Evolutionary conservation across 1,140 invertebrate genomes (phyloP), one percentile per base, ranked within the genome.

Genomic region (Stegodyphus mimosarum): DNA sequence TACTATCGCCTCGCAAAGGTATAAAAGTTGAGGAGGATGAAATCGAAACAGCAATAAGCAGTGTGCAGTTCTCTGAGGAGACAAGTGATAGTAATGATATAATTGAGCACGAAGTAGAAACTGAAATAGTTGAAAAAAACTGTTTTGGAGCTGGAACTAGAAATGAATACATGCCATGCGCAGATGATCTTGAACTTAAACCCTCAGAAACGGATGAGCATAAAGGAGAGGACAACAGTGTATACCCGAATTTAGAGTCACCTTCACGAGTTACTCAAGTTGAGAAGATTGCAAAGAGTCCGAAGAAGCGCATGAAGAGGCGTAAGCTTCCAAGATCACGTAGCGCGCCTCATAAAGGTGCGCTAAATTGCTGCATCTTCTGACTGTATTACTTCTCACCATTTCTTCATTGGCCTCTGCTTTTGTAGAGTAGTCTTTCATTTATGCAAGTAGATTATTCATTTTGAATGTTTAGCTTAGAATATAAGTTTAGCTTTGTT

Each of bases 381-480:
- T 49, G 64, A 72, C 80, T 74, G 66, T 83, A 60, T 83, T 83
- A 63, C 80, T 83, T 74, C 52, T 73, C 69, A 81, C 33, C 79
- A 81, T 81, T 81, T n/a, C 53, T 60, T 64, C 79, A 72, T 72
- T 81, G 69, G 80, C 67, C 80, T 83, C 71, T 83, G 80, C 80
- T 83, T 83, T 72, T 74, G 71, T 83, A 83, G 80, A 53, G 63
- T 83, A 83, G 80, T 74, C 50, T 81, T 81, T 81, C 63, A 60
- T 79, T 79, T 49, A 79, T 70, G 77, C 77, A 79, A 79, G 77
- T 79, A 79, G 77, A 79, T 51, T 52, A 51, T 78, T 79, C 69
- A 49, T 69, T 70, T 79, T 11, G 33, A 33, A 33, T 33, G 33
- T 33, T 33, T 33, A 33, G 33, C 33, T 33, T 33, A 33, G 33